phyloP scores from a whole-genome alignment of 2,113 vertebrate genomes.

The Podilymbus podiceps region DNA sequence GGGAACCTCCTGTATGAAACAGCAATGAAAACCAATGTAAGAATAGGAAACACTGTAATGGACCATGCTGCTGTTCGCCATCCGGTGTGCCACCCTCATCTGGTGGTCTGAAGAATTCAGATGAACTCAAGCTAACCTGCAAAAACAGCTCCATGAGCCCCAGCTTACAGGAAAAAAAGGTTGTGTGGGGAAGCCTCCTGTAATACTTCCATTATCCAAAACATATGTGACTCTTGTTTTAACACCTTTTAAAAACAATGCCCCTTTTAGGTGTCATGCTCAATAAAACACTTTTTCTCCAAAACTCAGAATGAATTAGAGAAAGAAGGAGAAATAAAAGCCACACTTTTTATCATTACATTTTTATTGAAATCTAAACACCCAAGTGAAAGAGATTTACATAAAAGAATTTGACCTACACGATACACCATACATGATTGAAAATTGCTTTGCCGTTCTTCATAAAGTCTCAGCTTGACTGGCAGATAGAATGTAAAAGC shows the following conservation, averaged over 20 bases:
- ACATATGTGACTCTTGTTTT: conserved; percentile 52
- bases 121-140: conserved; percentile 19
- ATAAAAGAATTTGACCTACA: conserved; percentile 75
- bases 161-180: neutral
- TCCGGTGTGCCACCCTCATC: neutral
- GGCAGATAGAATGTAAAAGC: conserved; percentile 68
- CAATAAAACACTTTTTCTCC: conserved; percentile 67
- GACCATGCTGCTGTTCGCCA: neutral
- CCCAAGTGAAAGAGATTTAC: conserved; percentile 73
- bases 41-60: neutral
- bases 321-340: conserved; percentile 65
- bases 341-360: conserved; percentile 59
- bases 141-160: neutral
- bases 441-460: conserved; percentile 73
- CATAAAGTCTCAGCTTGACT: conserved; percentile 71
- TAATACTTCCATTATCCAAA: conserved; percentile 44
- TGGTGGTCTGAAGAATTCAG: neutral
- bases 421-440: conserved; percentile 54
- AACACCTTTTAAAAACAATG: conserved; percentile 65
- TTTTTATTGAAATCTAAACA: conserved; percentile 78
- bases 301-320: conserved; percentile 67
- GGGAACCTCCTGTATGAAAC: neutral
- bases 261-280: conserved; percentile 60
- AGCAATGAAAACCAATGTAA: neutral
- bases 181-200: neutral